phyloP scores from a whole-genome alignment of 2,113 vertebrate species.

The Myrmecophaga tridactyla region DNA sequence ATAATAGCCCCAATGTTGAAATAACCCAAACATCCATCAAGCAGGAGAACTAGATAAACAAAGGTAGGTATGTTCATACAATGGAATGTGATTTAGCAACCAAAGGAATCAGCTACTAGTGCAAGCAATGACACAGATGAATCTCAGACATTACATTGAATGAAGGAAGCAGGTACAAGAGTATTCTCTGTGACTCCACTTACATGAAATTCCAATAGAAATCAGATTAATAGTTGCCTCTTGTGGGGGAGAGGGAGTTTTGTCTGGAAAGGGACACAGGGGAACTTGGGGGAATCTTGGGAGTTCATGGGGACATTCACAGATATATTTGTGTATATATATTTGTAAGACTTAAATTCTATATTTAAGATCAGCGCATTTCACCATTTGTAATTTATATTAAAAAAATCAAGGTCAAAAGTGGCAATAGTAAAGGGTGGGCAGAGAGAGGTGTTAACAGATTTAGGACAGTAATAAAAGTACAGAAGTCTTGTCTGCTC shows the following conservation, averaged over 20 bases:
- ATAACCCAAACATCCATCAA: not conserved
- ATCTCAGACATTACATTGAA: not conserved
- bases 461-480: not conserved
- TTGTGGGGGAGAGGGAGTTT: rapidly evolving
- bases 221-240: not conserved
- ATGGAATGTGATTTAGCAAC: not conserved
- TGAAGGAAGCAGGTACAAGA: not conserved
- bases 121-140: not conserved
- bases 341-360: not conserved
- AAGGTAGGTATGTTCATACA: not conserved
- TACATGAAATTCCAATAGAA: not conserved
- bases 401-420: not conserved
- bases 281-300: not conserved
- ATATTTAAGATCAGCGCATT: not conserved
- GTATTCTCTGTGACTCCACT: too few species aligned
- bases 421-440: not conserved
- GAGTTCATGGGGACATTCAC: not conserved
- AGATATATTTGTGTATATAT: too few species aligned
- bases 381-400: not conserved
- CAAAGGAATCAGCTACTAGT: too few species aligned
- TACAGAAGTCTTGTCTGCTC: not conserved
- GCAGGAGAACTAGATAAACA: not conserved
- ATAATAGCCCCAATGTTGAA: not conserved
- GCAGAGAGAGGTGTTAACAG: not conserved
- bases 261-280: too few species aligned